phyloP scores from a whole-genome alignment of 2,888 invertebrate genomes.

The Pristionchus mayeri region DNA sequence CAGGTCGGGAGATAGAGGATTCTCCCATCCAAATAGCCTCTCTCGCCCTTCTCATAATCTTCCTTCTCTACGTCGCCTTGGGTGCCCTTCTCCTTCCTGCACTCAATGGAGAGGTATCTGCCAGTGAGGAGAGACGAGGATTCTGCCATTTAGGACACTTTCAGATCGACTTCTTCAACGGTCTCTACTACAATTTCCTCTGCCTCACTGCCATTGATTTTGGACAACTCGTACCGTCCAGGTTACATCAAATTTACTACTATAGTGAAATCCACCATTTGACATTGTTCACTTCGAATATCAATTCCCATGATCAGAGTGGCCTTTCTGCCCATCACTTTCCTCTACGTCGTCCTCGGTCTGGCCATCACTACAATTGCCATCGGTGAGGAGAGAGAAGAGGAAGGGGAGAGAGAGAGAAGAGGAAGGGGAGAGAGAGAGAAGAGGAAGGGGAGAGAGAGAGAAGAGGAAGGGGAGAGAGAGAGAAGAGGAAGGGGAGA shows the following conservation, averaged over 20 bases:
- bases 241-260: slow-evolving; percentile 47
- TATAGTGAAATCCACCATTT: background rate
- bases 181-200: slow-evolving; percentile 75
- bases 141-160: no score
- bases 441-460: no score
- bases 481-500: no score
- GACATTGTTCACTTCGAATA: background rate
- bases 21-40: slow-evolving; percentile 69
- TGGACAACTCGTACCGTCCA: slow-evolving; percentile 72
- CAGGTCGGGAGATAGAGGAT: slow-evolving; percentile 53
- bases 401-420: no score
- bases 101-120: slow-evolving; percentile 70
- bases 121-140: background rate
- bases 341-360: slow-evolving; percentile 75
- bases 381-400: slow-evolving; percentile 56
- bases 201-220: slow-evolving; percentile 75
- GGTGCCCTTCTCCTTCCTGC: slow-evolving; percentile 73
- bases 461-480: no score
- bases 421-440: background rate
- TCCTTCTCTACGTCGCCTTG: slow-evolving; percentile 72
- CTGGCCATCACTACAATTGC: slow-evolving; percentile 75
- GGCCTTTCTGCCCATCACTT: slow-evolving; percentile 73
- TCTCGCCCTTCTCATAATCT: slow-evolving; percentile 68
- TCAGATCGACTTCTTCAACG: slow-evolving; percentile 74
- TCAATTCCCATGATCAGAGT: no score